phyloP scores from a whole-genome alignment of 2,888 invertebrate species.

The Allophyes oxyacanthae region DNA sequence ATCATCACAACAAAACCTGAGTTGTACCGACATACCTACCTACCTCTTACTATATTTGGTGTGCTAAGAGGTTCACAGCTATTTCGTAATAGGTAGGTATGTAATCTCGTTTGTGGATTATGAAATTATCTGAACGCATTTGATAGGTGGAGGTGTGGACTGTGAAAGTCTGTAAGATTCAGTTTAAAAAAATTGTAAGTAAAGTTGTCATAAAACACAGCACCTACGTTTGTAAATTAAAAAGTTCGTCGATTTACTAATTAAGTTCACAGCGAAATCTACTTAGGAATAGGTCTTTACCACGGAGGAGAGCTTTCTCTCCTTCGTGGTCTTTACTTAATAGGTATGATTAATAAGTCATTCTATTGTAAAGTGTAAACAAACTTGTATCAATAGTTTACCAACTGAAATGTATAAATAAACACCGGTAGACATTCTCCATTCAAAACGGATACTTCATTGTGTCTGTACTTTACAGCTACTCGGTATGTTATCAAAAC shows the following conservation, averaged over 20 bases:
- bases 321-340: too few relatives aligned
- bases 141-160: not conserved
- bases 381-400: slow-evolving; percentile 3
- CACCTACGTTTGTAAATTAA: not conserved
- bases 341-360: too few relatives aligned
- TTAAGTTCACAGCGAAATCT: not conserved
- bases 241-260: slow-evolving; percentile 3
- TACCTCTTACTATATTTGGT: slow-evolving; percentile 21
- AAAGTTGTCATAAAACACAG: not conserved
- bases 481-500: slow-evolving; percentile 26
- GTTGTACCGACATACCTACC: too few relatives aligned
- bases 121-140: slow-evolving; percentile 24
- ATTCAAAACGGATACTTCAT: slow-evolving; percentile 20
- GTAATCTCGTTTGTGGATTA: slow-evolving; percentile 33
- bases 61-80: slow-evolving; percentile 11
- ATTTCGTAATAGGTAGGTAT: slow-evolving; percentile 53
- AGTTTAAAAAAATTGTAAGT: not conserved
- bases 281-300: too few relatives aligned
- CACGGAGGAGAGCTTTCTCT: too few relatives aligned
- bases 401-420: not conserved
- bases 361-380: not conserved
- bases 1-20: slow-evolving; percentile 21
- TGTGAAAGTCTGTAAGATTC: not conserved
- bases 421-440: slow-evolving; percentile 19
- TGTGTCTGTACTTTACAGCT: not conserved